phyloP scores from a whole-genome alignment of 1,140 invertebrate genomes.

The Hypsibius dujardini region DNA sequence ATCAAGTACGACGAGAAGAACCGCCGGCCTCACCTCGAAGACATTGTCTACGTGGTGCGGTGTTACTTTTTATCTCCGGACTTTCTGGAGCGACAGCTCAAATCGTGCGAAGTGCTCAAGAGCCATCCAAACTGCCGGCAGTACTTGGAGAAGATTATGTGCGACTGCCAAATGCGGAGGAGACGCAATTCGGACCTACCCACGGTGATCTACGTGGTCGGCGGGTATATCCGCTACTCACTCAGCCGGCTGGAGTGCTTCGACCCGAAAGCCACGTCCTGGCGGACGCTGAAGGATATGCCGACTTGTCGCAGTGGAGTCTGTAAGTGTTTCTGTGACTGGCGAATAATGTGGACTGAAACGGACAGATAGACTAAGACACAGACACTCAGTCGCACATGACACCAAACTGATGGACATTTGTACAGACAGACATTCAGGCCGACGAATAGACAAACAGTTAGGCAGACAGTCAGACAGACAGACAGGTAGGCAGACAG shows the following conservation, averaged over 20 bases:
- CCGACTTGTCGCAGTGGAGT: constrained; percentile 66
- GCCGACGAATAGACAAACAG: too few species aligned
- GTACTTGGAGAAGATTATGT: constrained; percentile 70
- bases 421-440: too few species aligned
- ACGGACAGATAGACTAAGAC: too few species aligned
- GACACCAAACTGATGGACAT: too few species aligned
- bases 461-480: too few species aligned
- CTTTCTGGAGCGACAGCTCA: constrained; percentile 76
- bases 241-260: constrained; percentile 67
- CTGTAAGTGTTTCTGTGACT: constrained; percentile 31
- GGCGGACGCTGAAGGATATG: constrained; percentile 56
- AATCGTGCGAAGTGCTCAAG: constrained; percentile 65
- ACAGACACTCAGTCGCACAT: too few species aligned
- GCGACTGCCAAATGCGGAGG: constrained; percentile 52
- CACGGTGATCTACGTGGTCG: constrained; percentile 68
- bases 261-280: constrained; percentile 62
- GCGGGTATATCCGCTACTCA: constrained; percentile 66
- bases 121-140: constrained; percentile 67
- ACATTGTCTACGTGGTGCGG: constrained; percentile 63
- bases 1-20: constrained; percentile 66
- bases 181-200: constrained; percentile 65
- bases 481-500: too few species aligned
- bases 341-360: too few species aligned
- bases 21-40: constrained; percentile 60
- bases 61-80: constrained; percentile 77